phyloP scores from a whole-genome alignment of 2,888 invertebrate species.

The Tribolium freemani region DNA sequence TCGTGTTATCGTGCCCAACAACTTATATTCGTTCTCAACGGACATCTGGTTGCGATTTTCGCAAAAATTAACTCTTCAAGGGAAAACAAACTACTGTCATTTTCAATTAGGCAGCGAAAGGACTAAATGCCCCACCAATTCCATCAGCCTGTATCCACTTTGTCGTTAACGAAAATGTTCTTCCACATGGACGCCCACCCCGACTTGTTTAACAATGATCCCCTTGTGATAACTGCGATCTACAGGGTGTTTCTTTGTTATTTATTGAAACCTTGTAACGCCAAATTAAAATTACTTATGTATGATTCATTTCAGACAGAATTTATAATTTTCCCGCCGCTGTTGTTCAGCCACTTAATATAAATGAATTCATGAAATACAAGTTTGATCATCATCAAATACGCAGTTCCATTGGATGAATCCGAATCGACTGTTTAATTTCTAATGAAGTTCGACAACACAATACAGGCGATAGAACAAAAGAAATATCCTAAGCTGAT shows the following conservation, averaged over 20 bases:
- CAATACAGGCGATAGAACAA: constrained; percentile 3
- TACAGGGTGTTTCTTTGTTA: constrained; percentile 15
- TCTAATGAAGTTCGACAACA: constrained; percentile 23
- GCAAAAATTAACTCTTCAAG: too few species aligned
- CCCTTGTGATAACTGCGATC: constrained; percentile 14
- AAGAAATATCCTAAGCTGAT: constrained; percentile 13
- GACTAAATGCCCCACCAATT: neutral
- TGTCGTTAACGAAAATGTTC: constrained; percentile 25
- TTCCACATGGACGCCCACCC: constrained; percentile 35
- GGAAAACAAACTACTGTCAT: constrained; percentile 7
- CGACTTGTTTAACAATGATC: constrained; percentile 29
- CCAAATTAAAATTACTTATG: constrained; percentile 33
- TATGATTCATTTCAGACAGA: constrained; percentile 34
- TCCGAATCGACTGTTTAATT: constrained; percentile 20
- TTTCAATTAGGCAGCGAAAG: constrained; percentile 22
- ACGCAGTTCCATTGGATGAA: constrained; percentile 16
- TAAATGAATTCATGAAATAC: constrained; percentile 30
- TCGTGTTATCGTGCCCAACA: constrained; percentile 47
- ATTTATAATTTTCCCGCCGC: constrained; percentile 23
- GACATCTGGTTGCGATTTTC: constrained; percentile 1
- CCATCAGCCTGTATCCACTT: neutral
- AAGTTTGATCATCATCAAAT: constrained; percentile 26
- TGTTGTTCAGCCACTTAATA: constrained; percentile 19
- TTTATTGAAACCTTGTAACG: constrained; percentile 14
- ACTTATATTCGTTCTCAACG: constrained; percentile 41